Percentiles rank a stretch among this genome's conserved stretches.
These are phyloP conservation scores for Penaeus monodon DNA, from an alignment of 2,888 invertebrate genomes.

Conservation along the genomic window DNA sequence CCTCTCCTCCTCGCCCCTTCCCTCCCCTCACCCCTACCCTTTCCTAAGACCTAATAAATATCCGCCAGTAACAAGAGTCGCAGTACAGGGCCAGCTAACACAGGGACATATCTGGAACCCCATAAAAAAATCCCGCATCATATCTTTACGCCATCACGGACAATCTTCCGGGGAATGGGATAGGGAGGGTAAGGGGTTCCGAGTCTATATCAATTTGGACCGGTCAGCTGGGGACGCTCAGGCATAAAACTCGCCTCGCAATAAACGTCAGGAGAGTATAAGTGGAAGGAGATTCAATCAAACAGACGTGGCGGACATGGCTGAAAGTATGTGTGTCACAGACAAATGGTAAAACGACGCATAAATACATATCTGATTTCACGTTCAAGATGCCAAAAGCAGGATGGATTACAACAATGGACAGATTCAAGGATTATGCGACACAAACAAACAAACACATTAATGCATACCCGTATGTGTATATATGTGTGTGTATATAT, in stretches of 20 bases:
- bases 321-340: too few species aligned
- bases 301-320: too few species aligned
- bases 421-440: too few species aligned
- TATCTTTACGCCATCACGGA: constrained; percentile 42
- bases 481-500: too few species aligned
- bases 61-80: constrained; percentile 15
- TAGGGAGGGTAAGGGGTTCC: constrained; percentile 5
- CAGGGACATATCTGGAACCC: constrained; percentile 17
- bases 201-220: constrained; percentile 38
- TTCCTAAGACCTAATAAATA: constrained; percentile 39
- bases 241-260: constrained; percentile 14
- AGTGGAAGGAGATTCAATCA: constrained; percentile 4
- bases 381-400: too few species aligned
- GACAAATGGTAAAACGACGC: too few species aligned
- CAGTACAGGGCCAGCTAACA: background rate
- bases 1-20: too few species aligned
- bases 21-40: background rate
- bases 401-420: too few species aligned
- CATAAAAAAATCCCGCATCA: constrained; percentile 30
- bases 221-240: constrained; percentile 20
- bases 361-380: too few species aligned
- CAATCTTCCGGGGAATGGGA: constrained; percentile 20
- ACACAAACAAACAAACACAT: too few species aligned
- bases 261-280: constrained; percentile 38
- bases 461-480: too few species aligned